phyloP scores from a whole-genome alignment of 1,140 invertebrate species.

The Neuroterus valhalla region DNA sequence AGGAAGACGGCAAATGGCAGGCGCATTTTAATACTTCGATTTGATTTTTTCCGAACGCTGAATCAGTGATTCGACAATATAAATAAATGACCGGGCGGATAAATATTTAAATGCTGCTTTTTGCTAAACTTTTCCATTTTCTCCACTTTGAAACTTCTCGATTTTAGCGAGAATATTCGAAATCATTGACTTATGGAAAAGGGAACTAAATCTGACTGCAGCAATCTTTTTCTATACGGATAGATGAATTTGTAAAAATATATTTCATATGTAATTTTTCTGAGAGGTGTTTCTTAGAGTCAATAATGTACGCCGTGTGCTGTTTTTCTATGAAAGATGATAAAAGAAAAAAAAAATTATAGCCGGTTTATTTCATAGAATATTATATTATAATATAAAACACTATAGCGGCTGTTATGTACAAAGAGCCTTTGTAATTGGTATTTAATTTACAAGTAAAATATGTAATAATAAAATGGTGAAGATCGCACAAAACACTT shows the following conservation, averaged over 20 bases:
- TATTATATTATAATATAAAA: slow-evolving; percentile 71
- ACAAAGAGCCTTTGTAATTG: slow-evolving; percentile 74
- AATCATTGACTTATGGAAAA: too few species aligned
- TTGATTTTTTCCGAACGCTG: not conserved
- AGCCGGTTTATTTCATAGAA: slow-evolving; percentile 71
- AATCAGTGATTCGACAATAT: not conserved
- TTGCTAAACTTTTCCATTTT: too few species aligned
- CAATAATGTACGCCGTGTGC: slow-evolving; percentile 34
- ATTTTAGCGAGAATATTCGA: too few species aligned
- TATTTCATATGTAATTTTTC: slow-evolving; percentile 40
- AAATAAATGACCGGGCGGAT: too few species aligned
- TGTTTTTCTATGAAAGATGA: slow-evolving; percentile 38
- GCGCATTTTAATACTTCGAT: not conserved
- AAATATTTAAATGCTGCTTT: too few species aligned
- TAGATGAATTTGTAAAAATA: slow-evolving; percentile 41
- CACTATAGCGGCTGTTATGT: slow-evolving; percentile 71
- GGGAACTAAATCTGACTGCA: not conserved
- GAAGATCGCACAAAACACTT: slow-evolving; percentile 33
- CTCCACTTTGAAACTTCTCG: too few species aligned
- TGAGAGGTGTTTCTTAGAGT: slow-evolving; percentile 21
- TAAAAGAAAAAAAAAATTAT: slow-evolving; percentile 58
- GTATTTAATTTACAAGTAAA: slow-evolving; percentile 72
- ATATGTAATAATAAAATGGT: slow-evolving; percentile 66
- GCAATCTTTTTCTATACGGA: slow-evolving; percentile 33
- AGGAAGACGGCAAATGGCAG: slow-evolving; percentile 2